Evolutionary conservation across 2,888 invertebrate genomes (phyloP).

Genomic region (Eudemis profundana): DNA sequence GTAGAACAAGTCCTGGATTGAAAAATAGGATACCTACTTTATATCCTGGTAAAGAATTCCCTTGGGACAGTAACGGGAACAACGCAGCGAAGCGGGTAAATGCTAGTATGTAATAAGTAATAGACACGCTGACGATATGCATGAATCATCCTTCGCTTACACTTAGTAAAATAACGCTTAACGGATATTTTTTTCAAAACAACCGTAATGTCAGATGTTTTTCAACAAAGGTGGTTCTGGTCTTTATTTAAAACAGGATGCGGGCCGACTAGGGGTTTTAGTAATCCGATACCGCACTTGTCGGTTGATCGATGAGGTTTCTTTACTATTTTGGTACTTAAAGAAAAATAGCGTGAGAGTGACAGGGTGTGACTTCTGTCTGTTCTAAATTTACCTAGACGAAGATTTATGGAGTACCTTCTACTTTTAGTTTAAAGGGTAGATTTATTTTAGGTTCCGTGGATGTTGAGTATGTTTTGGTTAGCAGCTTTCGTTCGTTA

Average conservation of each 20-base stretch:
- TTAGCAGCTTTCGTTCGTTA: neutral
- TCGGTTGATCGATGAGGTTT: slow-evolving; percentile 33
- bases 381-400: slow-evolving; percentile 10
- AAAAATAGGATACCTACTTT: too few species aligned
- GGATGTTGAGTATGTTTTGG: neutral
- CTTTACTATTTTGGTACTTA: slow-evolving; percentile 25
- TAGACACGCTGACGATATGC: too few species aligned
- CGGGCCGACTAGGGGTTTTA: slow-evolving; percentile 55
- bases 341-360: slow-evolving; percentile 20
- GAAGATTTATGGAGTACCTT: slow-evolving; percentile 21
- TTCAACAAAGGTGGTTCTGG: slow-evolving; percentile 45
- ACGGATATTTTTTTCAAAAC: slow-evolving; percentile 19
- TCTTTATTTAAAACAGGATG: slow-evolving; percentile 63
- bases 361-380: neutral
- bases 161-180: neutral
- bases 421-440: neutral
- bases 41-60: too few species aligned
- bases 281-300: slow-evolving; percentile 53
- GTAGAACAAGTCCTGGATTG: too few species aligned
- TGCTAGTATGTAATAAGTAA: too few species aligned
- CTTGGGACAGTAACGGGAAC: too few species aligned
- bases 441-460: slow-evolving; percentile 1
- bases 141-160: slow-evolving; percentile 8
- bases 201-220: slow-evolving; percentile 47
- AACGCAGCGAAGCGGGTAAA: too few species aligned